Conservation (phyloP, 2,888 invertebrate species). For the Ichneumoninae sp. region DNA sequence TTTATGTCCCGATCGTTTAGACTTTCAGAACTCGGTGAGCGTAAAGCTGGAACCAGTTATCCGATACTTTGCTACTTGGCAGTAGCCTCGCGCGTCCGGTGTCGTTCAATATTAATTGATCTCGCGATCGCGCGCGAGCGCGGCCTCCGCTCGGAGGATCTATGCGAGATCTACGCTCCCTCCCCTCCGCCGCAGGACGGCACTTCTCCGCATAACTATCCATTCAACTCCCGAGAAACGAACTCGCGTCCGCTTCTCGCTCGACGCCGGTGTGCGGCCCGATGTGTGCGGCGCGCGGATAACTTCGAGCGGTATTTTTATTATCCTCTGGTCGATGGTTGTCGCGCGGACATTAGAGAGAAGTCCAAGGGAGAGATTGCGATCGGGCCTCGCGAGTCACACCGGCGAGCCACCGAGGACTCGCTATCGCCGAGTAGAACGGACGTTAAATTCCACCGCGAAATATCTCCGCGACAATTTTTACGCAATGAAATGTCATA, state of each 20-base stretch:
- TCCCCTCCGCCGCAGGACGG: slow-evolving; percentile 12
- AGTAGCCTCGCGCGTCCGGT: slow-evolving; percentile 77
- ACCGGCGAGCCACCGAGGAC: slow-evolving; percentile 20
- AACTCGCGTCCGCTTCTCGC: slow-evolving; percentile 45
- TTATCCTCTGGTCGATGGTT: slow-evolving; percentile 55
- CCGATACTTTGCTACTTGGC: slow-evolving; percentile 69
- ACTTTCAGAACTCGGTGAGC: slow-evolving; percentile 51
- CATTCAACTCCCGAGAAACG: slow-evolving; percentile 55
- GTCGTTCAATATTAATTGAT: slow-evolving; percentile 82
- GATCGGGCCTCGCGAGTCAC: slow-evolving; percentile 2
- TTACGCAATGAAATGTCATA: slow-evolving; percentile 69
- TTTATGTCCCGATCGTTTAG: slow-evolving; percentile 54
- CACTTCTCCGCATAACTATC: slow-evolving; percentile 53
- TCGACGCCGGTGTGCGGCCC: slow-evolving; percentile 12
- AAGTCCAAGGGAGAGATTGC: slow-evolving; percentile 36
- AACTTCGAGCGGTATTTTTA: slow-evolving; percentile 60
- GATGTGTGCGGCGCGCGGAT: slow-evolving; percentile 20
- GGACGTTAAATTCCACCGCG: slow-evolving; percentile 43
- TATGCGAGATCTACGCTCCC: slow-evolving; percentile 51
- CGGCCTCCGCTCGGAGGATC: slow-evolving; percentile 73
- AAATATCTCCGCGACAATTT: slow-evolving; percentile 60
- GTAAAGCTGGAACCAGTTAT: slow-evolving; percentile 49
- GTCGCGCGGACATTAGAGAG: slow-evolving; percentile 22
- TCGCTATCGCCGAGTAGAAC: slow-evolving; percentile 26
- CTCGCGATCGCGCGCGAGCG: slow-evolving; percentile 57